Evolutionary conservation across 2,113 vertebrate species (phyloP).

Genomic region (Sakesphorus luctuosus): DNA sequence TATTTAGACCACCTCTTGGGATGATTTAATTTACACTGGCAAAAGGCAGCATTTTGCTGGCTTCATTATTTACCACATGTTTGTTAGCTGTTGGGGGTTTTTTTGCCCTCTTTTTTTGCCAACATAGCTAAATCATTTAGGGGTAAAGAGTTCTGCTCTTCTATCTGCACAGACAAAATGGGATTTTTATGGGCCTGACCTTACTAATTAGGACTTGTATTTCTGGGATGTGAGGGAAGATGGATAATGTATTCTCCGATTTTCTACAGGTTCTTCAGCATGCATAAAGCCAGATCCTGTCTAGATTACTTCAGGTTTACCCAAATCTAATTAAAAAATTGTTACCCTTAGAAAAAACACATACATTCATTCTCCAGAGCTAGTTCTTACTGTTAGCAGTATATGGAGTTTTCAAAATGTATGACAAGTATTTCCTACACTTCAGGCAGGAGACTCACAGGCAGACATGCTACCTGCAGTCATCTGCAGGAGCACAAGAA

Average conservation of each 20-base stretch:
- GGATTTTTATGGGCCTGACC: not conserved
- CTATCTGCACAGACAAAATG: not conserved
- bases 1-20: constrained; percentile 47
- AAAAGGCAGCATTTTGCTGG: constrained; percentile 21
- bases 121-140: not conserved
- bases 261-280: not conserved
- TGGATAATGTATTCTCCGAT: not conserved
- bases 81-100: not conserved
- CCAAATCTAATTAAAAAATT: not conserved
- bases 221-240: not conserved
- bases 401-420: not conserved
- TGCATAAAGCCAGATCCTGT: not conserved
- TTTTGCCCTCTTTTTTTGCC: rapidly evolving
- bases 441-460: not conserved
- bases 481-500: not conserved
- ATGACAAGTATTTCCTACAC: not conserved
- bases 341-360: not conserved
- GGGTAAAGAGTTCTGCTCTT: not conserved
- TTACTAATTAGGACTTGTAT: not conserved
- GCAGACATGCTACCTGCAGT: not conserved
- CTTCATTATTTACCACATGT: not conserved
- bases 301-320: not conserved
- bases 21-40: constrained; percentile 57
- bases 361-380: not conserved
- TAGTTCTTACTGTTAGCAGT: not conserved